Base-by-base conservation (phyloP, 1,140 invertebrate genomes). In the Anoplophora glabripennis region DNA sequence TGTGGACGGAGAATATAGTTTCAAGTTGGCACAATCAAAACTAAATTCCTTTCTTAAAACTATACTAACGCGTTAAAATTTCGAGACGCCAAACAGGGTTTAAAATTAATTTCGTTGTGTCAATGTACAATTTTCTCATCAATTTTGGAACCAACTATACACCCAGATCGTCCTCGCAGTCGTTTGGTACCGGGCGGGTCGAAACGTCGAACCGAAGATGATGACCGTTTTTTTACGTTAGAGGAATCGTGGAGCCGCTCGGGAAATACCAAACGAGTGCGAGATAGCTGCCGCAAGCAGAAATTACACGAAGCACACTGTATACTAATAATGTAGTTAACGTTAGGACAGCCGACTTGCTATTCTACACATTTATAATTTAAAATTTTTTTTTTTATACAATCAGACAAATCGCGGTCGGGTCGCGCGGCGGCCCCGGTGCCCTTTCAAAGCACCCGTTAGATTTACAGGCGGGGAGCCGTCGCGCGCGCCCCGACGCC, bases 21-120 rank as follows among this genome's bases (percentile, higher is more conserved):
- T 65, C 56, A 52, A 67, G 59, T 60, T 64, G 21, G 28, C 60
- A 56, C 63, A 51, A 63, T 57, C 47, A 56, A 64, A 66, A 67
- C 60, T 67, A 64, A 61, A 65, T 64, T 69, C 60, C 38, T 41
- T 63, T 17, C 38, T 58, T 52, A 60, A 55, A 65, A 62, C 58
- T 61, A 63, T 55, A 61, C 61, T 69, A 69, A 64, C 61, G 56
- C 61, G 53, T 67, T 64, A 63, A 68, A 69, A 68, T 64, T 59
- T 65, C 42, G 59, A 62, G 42, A 53, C 12, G 9, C 45, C 15
- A 68, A 53, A 65, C 64, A 60, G 35, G 57, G 60, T 14, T 46
- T 51, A 15, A 65, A 54, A 45, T 47, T 11, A 61, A 57, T 64
- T 68, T 68, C 67, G 65, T 69, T 67, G 67, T 53, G 36, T 41